Conservation (phyloP, 2,797 vertebrate species). For the Garrulus glandarius region DNA sequence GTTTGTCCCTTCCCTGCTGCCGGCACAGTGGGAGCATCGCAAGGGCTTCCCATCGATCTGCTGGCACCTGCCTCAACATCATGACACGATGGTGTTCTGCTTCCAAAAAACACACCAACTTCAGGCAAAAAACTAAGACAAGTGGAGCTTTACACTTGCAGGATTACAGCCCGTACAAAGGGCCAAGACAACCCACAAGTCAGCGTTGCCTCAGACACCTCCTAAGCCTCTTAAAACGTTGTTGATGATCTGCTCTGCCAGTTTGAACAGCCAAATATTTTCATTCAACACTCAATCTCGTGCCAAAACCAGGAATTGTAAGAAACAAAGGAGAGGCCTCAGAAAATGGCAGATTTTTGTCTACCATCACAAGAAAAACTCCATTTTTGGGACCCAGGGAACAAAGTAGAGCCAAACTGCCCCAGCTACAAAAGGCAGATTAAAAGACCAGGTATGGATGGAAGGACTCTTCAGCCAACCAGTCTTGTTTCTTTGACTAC, state of each 20-base stretch:
- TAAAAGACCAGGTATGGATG: background rate
- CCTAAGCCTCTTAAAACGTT: background rate
- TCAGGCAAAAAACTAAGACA: background rate
- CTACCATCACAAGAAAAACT: background rate
- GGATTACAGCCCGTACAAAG: rapidly evolving
- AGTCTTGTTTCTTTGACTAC: background rate
- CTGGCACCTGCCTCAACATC: background rate
- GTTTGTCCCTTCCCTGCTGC: background rate
- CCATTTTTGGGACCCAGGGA: background rate
- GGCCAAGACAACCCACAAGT: background rate
- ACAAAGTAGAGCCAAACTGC: background rate
- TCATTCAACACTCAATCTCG: background rate
- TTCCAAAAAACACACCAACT: background rate
- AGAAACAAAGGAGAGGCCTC: background rate
- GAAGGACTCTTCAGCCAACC: background rate
- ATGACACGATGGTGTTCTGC: background rate
- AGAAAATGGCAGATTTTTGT: background rate
- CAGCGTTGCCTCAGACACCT: background rate
- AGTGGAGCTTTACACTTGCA: background rate
- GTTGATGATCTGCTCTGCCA: background rate
- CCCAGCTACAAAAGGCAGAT: background rate
- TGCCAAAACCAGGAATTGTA: background rate
- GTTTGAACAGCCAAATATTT: background rate
- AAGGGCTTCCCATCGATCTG: background rate
- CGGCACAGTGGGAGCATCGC: background rate